Percentiles rank a stretch among this genome's conserved stretches.
Evolutionary conservation across 2,113 vertebrate species (phyloP).

Genomic region (Myrmophylax atrothorax): DNA sequence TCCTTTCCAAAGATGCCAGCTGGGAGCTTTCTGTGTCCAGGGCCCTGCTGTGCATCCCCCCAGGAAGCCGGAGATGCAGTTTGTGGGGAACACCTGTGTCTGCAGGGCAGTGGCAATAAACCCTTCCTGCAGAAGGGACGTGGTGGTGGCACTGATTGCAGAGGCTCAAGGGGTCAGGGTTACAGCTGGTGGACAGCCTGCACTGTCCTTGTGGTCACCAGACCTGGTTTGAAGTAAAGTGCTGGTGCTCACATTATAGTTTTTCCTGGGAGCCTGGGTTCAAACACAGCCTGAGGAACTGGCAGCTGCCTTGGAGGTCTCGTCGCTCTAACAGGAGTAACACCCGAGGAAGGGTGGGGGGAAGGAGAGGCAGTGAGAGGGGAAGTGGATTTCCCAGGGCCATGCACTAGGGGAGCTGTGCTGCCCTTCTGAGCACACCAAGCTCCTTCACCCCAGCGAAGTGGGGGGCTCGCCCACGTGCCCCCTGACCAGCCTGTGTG

Average conservation of each 20-base stretch:
- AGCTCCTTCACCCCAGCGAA: background rate
- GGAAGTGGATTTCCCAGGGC: background rate
- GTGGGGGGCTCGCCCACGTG: fast-evolving
- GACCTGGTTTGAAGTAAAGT: background rate
- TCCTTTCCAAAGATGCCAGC: background rate
- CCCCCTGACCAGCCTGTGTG: background rate
- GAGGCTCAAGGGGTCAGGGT: background rate
- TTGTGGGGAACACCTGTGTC: background rate
- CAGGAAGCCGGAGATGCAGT: background rate
- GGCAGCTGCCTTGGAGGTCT: background rate
- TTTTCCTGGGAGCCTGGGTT: background rate
- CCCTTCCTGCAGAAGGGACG: background rate
- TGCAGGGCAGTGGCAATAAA: background rate
- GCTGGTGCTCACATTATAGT: background rate
- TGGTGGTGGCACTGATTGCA: background rate
- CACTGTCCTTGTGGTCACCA: background rate
- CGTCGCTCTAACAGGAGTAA: background rate
- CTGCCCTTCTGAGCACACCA: background rate
- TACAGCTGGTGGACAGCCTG: fast-evolving
- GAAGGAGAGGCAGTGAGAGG: background rate
- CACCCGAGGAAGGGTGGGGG: background rate
- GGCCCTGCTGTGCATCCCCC: fast-evolving
- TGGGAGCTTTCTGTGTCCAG: background rate
- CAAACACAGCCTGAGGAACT: background rate
- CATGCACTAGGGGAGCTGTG: fast-evolving